phyloP scores from a whole-genome alignment of 2,888 invertebrate species.

The Plagodis dolabraria region DNA sequence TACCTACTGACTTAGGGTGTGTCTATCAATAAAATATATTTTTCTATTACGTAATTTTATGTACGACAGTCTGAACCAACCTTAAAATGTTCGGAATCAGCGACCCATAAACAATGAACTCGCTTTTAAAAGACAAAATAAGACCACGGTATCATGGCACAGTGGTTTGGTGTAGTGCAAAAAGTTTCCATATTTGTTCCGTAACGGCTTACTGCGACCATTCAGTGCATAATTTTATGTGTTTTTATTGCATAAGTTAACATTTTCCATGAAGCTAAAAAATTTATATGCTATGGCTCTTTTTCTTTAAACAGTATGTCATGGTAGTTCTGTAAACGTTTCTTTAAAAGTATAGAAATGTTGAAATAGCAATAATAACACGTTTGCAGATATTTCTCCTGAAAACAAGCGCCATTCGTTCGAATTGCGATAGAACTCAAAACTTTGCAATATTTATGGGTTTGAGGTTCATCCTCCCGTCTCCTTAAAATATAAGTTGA shows the following conservation, averaged over 20 bases:
- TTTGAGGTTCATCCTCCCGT: too few species aligned
- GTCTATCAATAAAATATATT: too few species aligned
- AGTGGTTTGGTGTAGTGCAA: conserved; percentile 52
- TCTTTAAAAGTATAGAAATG: too few species aligned
- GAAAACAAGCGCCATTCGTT: too few species aligned
- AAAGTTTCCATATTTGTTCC: conserved; percentile 60
- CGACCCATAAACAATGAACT: conserved; percentile 47
- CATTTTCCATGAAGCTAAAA: conserved; percentile 43
- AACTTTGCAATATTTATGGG: too few species aligned
- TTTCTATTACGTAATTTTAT: too few species aligned
- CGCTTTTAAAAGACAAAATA: conserved; percentile 40
- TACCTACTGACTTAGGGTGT: too few species aligned
- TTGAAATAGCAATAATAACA: too few species aligned
- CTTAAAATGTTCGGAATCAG: conserved; percentile 46
- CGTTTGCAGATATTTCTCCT: too few species aligned
- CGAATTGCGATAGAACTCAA: too few species aligned
- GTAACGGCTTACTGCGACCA: conserved; percentile 49
- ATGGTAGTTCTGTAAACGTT: too few species aligned
- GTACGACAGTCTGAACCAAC: background rate
- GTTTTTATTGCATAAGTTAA: conserved; percentile 52
- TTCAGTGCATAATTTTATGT: conserved; percentile 53
- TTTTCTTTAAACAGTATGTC: background rate
- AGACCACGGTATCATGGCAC: conserved; percentile 39
- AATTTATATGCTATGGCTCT: conserved; percentile 4
- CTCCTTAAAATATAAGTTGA: too few species aligned